Base-by-base conservation (phyloP, 2,888 invertebrate genomes). In the Agrochola circellaris region DNA sequence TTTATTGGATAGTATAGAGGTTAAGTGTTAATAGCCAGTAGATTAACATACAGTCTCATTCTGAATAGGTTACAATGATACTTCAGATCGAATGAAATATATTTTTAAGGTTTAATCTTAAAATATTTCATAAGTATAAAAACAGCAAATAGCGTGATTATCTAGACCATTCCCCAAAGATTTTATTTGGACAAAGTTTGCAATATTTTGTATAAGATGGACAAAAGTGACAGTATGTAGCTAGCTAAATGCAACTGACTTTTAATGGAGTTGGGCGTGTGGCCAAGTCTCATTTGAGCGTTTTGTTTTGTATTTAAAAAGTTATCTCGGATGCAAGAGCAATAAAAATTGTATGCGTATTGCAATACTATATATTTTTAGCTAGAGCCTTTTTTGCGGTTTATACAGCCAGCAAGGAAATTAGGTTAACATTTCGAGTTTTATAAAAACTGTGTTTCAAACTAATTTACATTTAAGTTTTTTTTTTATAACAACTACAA, bases 191-290 rank as follows among this genome's bases (percentile, higher is more conserved):
- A 11, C 7, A 45, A 45, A 20, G 13, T 67, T 7, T 20, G n/a
- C 11, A 8, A 45, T 5, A n/a, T 67, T 26, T 15, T 26, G 9
- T 62, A 30, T 15, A 70, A 9, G n/a, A 9, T 15, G 7, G 9
- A 34, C 15, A n/a, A 15, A 70, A 45, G 6, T 45, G 7, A 54
- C 23, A 48, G 6, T 13, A 51, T 38, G 9, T 23, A 73, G 11
- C 13, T 54, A 6, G 17, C 45, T 45, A 42, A 48, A 58, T 34
- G 20, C 30, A 60, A 74, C 23, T 23, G 58, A 61, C 74, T 74
- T 71, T 51, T 30, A 51, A 51, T 17, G 23, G 23, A 30, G 11
- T 17, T 51, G 23, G 60, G 17, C 26, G 11, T 30, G 1, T n/a
- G 11, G 38, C 17, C 17, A 51, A 30, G 17, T 48, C 17, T 38